These are phyloP conservation scores for Eilema griseolum DNA, from an alignment of 2,888 invertebrate species.

Conservation along the genomic window DNA sequence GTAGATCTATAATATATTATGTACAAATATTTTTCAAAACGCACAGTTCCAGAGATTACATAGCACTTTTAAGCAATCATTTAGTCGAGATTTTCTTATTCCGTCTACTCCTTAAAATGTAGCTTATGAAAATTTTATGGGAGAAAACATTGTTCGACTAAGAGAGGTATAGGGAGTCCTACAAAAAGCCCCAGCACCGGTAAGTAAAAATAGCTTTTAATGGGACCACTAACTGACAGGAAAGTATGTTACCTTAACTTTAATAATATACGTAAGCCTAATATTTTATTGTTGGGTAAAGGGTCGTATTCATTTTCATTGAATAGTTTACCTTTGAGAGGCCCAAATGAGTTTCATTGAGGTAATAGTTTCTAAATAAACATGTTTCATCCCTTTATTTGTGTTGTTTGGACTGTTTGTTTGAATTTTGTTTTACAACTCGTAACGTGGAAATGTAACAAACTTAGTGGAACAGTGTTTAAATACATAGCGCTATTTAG, in stretches of 20 bases:
- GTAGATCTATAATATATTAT: too few species aligned
- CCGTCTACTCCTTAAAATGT: neutral
- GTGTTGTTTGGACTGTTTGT: conserved; percentile 23
- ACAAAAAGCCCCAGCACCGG: too few species aligned
- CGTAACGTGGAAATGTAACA: conserved; percentile 13
- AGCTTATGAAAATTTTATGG: neutral
- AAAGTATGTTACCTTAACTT: neutral
- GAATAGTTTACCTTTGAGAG: conserved; percentile 43
- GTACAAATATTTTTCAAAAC: too few species aligned
- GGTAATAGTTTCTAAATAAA: conserved; percentile 46
- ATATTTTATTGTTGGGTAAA: conserved; percentile 18
- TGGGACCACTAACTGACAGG: neutral
- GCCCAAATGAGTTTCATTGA: conserved; percentile 46
- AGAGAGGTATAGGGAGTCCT: neutral
- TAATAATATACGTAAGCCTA: neutral
- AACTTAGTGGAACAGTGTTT: neutral
- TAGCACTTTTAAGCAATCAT: too few species aligned
- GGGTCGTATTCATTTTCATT: conserved; percentile 39
- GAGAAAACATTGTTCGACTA: neutral
- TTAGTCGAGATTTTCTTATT: neutral
- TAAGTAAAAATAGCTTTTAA: neutral
- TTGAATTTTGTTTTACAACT: conserved; percentile 28
- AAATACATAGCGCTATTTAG: neutral
- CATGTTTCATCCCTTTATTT: conserved; percentile 39
- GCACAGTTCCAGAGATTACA: too few species aligned